phyloP scores from a whole-genome alignment of 1,140 invertebrate genomes.

The Drosophila kanapiae region DNA sequence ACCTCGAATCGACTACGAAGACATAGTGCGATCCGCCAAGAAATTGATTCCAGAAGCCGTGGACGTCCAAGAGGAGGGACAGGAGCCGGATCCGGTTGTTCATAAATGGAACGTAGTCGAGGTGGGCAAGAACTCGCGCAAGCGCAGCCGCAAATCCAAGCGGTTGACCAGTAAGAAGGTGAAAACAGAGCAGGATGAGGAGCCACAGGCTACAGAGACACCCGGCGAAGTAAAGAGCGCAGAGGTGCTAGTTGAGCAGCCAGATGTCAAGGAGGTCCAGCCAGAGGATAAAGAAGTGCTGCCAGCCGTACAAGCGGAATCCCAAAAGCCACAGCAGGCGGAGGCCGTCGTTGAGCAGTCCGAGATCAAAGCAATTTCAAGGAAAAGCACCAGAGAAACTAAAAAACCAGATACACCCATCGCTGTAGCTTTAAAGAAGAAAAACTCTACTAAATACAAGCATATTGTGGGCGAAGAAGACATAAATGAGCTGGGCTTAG shows the following conservation, averaged over 20 bases:
- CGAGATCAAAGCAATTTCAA: background rate
- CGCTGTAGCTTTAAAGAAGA: background rate
- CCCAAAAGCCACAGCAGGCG: background rate
- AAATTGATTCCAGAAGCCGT: slow-evolving; percentile 12
- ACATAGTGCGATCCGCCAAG: slow-evolving; percentile 66
- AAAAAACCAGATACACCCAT: background rate
- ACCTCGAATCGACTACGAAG: slow-evolving; percentile 66
- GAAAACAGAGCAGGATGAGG: background rate
- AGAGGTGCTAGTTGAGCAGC: background rate
- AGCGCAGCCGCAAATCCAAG: slow-evolving; percentile 56
- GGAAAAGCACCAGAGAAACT: background rate
- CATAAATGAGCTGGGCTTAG: slow-evolving; percentile 49
- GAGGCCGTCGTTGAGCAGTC: background rate
- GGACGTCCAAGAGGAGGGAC: background rate
- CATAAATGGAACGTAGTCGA: slow-evolving; percentile 58
- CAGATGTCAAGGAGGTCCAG: background rate
- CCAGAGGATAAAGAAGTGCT: background rate
- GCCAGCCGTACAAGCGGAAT: background rate
- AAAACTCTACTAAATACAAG: background rate
- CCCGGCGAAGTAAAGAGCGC: background rate
- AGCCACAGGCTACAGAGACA: background rate
- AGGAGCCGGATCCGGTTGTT: background rate
- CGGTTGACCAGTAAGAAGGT: slow-evolving; percentile 9
- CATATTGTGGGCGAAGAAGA: slow-evolving; percentile 7
- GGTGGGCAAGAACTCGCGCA: slow-evolving; percentile 57